These are phyloP conservation scores for Aphis craccivora DNA, from an alignment of 1,140 invertebrate genomes.

Conservation along the genomic window DNA sequence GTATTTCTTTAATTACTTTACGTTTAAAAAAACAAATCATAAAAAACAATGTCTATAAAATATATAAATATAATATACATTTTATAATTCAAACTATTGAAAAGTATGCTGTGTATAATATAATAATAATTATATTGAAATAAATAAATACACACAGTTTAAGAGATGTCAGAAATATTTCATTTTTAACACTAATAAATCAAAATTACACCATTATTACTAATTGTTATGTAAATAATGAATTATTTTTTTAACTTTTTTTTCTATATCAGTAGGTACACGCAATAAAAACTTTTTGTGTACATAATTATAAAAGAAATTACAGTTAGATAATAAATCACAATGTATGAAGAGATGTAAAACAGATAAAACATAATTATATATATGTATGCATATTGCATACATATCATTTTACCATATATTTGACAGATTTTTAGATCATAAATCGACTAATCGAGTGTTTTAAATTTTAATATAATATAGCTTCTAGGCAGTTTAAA, in stretches of 20 bases:
- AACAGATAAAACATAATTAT: background rate
- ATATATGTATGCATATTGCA: background rate
- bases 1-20: too few species aligned
- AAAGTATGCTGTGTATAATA: background rate
- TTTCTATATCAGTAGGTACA: background rate
- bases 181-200: background rate
- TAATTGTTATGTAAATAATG: background rate
- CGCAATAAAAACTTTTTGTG: background rate
- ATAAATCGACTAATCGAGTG: slow-evolving; percentile 26
- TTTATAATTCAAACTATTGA: background rate
- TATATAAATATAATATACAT: background rate
- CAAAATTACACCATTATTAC: background rate
- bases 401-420: slow-evolving; percentile 5
- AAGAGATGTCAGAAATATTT: background rate
- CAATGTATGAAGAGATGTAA: background rate
- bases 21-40: background rate
- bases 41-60: background rate
- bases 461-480: background rate
- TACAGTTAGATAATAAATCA: background rate
- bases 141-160: background rate
- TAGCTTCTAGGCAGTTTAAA: background rate
- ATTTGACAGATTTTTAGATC: slow-evolving; percentile 27
- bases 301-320: background rate
- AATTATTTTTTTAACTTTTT: background rate
- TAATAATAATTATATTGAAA: background rate